Percentiles rank a stretch among this genome's conserved stretches.
Evolutionary conservation across 2,113 vertebrate genomes (phyloP).

Genomic region (Cyprinus carpio): DNA sequence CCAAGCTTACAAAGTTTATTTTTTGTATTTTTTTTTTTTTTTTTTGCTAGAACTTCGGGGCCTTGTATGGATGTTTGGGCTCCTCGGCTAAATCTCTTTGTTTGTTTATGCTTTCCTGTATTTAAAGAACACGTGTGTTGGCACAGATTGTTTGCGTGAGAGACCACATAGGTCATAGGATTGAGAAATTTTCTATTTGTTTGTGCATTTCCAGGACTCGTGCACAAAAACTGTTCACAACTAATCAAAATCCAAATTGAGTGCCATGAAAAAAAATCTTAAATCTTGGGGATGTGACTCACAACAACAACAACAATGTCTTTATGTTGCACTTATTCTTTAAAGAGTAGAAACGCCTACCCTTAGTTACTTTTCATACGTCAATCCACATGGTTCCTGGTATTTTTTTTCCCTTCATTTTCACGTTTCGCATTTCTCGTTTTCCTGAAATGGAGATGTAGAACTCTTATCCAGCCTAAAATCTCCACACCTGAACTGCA

Average conservation of each 20-base stretch:
- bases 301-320: conserved; percentile 58
- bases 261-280: conserved; percentile 87
- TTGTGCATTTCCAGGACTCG: conserved; percentile 69
- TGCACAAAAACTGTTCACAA: conserved; percentile 69
- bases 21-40: conserved; percentile 61
- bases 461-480: conserved; percentile 55
- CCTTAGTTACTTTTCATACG: conserved; percentile 50
- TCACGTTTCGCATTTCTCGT: background rate
- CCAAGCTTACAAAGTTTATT: conserved; percentile 79
- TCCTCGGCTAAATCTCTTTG: conserved; percentile 38
- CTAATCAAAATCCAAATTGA: conserved; percentile 83
- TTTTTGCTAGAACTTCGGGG: conserved; percentile 50
- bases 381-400: conserved; percentile 57
- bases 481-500: conserved; percentile 42
- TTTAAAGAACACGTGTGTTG: conserved; percentile 61
- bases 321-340: conserved; percentile 90
- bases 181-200: conserved; percentile 57
- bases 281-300: conserved; percentile 70
- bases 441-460: conserved; percentile 49
- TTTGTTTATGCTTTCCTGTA: conserved; percentile 50
- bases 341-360: conserved; percentile 73
- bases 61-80: conserved; percentile 54
- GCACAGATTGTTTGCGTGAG: conserved; percentile 53
- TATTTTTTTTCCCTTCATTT: background rate
- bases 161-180: conserved; percentile 55